phyloP scores from a whole-genome alignment of 1,140 invertebrate species.

The Drosophila micromelanica region DNA sequence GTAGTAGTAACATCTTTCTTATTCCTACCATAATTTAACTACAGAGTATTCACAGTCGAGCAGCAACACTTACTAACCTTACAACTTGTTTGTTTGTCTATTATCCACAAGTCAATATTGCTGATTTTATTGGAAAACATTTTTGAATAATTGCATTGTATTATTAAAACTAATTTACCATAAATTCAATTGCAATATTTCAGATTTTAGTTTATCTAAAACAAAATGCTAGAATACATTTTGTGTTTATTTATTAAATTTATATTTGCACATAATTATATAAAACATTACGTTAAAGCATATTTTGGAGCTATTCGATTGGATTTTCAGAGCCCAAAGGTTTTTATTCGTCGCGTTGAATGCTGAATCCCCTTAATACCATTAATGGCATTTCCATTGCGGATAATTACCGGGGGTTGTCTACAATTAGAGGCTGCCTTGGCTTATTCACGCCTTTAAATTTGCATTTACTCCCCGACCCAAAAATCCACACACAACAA shows the following conservation, averaged over 20 bases:
- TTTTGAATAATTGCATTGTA: slow-evolving; percentile 30
- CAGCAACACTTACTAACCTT: not conserved
- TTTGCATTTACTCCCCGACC: slow-evolving; percentile 67
- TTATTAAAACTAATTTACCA: slow-evolving; percentile 28
- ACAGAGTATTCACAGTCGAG: slow-evolving; percentile 5
- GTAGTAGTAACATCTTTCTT: no score
- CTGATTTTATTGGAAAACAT: slow-evolving; percentile 39
- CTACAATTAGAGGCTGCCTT: slow-evolving; percentile 79
- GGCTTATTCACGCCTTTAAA: slow-evolving; percentile 82
- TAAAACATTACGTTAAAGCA: not conserved
- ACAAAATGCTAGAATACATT: no score
- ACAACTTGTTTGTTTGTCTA: not conserved
- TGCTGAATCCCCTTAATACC: slow-evolving; percentile 67
- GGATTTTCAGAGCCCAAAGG: not conserved
- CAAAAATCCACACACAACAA: not conserved
- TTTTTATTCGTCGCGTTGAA: not conserved
- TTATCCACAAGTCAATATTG: slow-evolving; percentile 25
- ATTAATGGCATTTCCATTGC: slow-evolving; percentile 83
- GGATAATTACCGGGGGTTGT: slow-evolving; percentile 82
- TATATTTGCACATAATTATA: no score
- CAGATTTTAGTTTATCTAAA: not conserved
- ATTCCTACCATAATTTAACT: no score
- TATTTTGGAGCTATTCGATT: not conserved
- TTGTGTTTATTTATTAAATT: no score
- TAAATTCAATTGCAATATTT: not conserved